Evolutionary conservation across 2,888 invertebrate genomes (phyloP).

Genomic region (Tryphoninae sp.): DNA sequence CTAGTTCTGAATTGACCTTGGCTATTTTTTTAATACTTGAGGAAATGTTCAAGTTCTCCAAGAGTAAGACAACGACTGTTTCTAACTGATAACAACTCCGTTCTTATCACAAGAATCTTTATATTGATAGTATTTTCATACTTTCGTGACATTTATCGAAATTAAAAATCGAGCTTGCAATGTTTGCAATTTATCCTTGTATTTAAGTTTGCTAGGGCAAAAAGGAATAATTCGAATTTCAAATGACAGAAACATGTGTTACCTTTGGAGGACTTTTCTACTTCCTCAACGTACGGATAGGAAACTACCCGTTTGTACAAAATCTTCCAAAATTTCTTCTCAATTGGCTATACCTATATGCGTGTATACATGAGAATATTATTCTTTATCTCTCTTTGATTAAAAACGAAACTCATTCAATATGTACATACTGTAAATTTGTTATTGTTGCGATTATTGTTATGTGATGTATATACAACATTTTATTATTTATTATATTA

Average conservation of each 20-base stretch:
- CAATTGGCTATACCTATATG: constrained; percentile 54
- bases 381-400: constrained; percentile 28
- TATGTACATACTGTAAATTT: constrained; percentile 73
- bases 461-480: constrained; percentile 72
- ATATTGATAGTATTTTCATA: too few species aligned
- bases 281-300: constrained; percentile 28
- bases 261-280: constrained; percentile 4
- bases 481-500: constrained; percentile 14
- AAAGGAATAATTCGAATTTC: neutral
- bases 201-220: neutral
- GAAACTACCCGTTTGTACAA: constrained; percentile 53
- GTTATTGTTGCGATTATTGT: constrained; percentile 32
- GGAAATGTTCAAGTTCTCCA: constrained; percentile 12
- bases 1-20: constrained; percentile 50
- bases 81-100: neutral
- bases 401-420: constrained; percentile 50
- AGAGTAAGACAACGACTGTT: neutral
- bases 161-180: neutral
- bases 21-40: constrained; percentile 11
- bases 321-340: constrained; percentile 58
- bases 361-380: constrained; percentile 42
- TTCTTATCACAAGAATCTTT: neutral
- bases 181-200: neutral
- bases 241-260: constrained; percentile 13
- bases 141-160: neutral